Evolutionary conservation across 2,888 invertebrate genomes (phyloP).

Genomic region (Liposcelis brunnea): DNA sequence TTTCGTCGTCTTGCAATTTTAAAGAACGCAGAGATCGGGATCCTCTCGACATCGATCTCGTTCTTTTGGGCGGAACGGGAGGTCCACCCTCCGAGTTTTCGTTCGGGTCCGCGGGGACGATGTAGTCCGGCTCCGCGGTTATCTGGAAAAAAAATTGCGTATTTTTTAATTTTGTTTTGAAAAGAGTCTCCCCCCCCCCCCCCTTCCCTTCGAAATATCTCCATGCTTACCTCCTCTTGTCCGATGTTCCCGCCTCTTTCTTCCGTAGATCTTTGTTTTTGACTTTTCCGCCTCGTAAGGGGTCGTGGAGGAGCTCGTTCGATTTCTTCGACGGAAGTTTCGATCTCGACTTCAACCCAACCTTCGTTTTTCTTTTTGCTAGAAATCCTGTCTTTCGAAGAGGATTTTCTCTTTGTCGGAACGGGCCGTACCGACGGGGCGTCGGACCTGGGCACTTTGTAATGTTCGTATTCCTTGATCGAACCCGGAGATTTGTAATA

Average conservation of each 20-base stretch:
- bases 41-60: conserved; percentile 6
- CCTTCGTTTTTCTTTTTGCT: conserved; percentile 5
- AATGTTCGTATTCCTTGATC: neutral
- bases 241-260: neutral
- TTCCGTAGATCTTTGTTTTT: neutral
- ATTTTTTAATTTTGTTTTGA: no score
- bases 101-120: conserved; percentile 11
- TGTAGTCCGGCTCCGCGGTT: conserved; percentile 3
- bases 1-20: neutral
- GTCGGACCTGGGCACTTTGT: neutral
- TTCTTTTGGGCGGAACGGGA: conserved; percentile 18
- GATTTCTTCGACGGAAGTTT: conserved; percentile 6
- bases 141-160: neutral
- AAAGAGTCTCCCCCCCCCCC: no score
- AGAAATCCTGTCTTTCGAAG: neutral
- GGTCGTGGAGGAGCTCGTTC: conserved; percentile 5
- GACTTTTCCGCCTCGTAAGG: conserved; percentile 8
- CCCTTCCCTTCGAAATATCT: no score
- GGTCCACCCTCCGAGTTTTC: conserved; percentile 7
- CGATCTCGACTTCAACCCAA: conserved; percentile 4
- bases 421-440: neutral
- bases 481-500: conserved; percentile 6
- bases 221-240: no score
- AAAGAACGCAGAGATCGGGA: neutral
- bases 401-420: conserved; percentile 2